phyloP scores from a whole-genome alignment of 2,113 vertebrate species.

The Lagopus leucura region DNA sequence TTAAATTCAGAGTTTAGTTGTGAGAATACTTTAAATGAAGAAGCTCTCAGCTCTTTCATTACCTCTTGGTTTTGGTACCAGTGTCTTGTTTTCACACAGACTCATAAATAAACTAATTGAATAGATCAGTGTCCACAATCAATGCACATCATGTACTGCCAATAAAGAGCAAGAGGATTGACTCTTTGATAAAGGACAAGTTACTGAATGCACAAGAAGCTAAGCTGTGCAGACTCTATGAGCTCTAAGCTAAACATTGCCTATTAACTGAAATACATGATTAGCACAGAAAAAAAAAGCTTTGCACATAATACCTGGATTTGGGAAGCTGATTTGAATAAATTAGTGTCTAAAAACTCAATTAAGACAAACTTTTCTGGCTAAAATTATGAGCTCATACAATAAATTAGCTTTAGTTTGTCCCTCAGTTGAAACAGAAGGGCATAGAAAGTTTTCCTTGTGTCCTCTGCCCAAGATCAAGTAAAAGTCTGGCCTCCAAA shows the following conservation, averaged over 20 bases:
- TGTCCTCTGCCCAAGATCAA: background rate
- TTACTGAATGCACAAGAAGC: background rate
- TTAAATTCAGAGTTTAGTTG: background rate
- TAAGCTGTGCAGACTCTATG: background rate
- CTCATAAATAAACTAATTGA: slow-evolving; percentile 20
- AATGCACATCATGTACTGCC: slow-evolving; percentile 7
- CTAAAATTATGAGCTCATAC: background rate
- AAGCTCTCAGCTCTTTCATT: background rate
- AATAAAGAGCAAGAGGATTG: background rate
- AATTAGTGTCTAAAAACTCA: background rate
- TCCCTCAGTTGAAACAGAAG: background rate
- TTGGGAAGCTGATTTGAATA: background rate
- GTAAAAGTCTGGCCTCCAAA: background rate
- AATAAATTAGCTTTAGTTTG: background rate
- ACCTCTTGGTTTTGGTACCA: background rate
- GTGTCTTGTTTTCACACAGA: background rate
- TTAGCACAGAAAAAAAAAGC: background rate
- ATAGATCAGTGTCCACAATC: background rate
- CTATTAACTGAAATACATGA: background rate
- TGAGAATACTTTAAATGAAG: background rate
- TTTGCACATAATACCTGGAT: background rate
- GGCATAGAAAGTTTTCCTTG: background rate
- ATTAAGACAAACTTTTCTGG: background rate
- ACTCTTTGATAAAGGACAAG: background rate
- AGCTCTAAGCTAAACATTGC: background rate